Percentiles rank a stretch among this genome's conserved stretches.
Evolutionary conservation across 2,113 vertebrate genomes (phyloP).

Genomic region (Pionites leucogaster): DNA sequence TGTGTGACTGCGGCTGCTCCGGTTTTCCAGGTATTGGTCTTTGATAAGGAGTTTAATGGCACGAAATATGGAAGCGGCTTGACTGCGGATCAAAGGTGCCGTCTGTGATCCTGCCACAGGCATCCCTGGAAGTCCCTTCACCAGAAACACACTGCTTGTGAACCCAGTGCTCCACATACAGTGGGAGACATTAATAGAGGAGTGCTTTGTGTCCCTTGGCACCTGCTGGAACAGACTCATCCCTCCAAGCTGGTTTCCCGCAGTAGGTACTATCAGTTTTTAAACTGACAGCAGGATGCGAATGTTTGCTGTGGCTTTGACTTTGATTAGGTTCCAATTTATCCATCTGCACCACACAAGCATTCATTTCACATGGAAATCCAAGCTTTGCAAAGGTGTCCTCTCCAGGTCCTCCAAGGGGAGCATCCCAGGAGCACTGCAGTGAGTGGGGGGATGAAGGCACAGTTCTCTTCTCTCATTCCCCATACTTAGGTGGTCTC

Average conservation of each 20-base stretch:
- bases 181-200: neutral
- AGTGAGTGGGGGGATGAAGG: neutral
- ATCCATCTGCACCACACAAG: neutral
- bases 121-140: neutral
- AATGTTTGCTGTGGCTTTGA: neutral
- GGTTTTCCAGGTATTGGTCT: neutral
- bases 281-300: too few species aligned
- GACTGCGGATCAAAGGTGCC: neutral
- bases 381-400: neutral
- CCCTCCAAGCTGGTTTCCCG: fast-evolving
- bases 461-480: neutral
- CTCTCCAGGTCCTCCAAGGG: neutral
- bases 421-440: neutral
- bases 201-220: neutral
- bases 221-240: neutral
- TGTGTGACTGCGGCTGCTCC: fast-evolving
- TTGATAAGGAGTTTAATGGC: neutral
- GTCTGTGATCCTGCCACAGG: fast-evolving
- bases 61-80: neutral
- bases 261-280: fast-evolving
- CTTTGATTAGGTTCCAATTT: neutral
- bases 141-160: neutral
- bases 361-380: too few species aligned
- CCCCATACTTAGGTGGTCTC: neutral
- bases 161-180: too few species aligned